These are phyloP conservation scores for Oryzias woworae DNA, from an alignment of 2,113 vertebrate species.

Conservation along the genomic window DNA sequence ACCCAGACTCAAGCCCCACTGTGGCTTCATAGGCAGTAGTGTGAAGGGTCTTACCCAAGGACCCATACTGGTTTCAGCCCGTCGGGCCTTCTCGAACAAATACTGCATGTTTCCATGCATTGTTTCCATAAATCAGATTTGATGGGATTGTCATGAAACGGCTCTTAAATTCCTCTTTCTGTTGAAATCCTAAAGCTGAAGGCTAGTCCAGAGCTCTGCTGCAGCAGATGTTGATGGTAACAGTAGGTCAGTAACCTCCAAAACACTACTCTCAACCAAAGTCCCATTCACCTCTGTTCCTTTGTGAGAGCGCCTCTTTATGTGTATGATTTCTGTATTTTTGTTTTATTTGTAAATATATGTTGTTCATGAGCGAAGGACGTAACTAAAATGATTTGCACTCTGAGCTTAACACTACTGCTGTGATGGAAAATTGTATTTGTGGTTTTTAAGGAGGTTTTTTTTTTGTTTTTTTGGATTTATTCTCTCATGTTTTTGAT, in stretches of 20 bases:
- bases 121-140: no score
- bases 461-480: conserved; percentile 60
- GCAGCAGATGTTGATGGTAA: no score
- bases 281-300: conserved; percentile 44
- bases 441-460: conserved; percentile 55
- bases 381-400: conserved; percentile 59
- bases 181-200: conserved; percentile 26
- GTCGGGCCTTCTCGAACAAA: no score
- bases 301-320: conserved; percentile 45
- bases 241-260: conserved; percentile 10
- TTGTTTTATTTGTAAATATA: conserved; percentile 68
- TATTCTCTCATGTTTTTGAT: conserved; percentile 50
- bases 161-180: neutral
- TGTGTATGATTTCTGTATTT: conserved; percentile 22
- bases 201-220: conserved; percentile 20
- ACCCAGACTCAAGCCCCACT: no score
- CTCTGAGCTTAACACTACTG: conserved; percentile 58
- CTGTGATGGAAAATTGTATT: conserved; percentile 44
- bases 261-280: conserved; percentile 30
- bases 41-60: no score
- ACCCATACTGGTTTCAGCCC: no score
- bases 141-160: neutral
- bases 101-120: no score
- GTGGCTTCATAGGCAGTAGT: no score
- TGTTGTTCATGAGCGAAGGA: conserved; percentile 50